Percentiles rank a stretch among this genome's conserved stretches.
These are phyloP conservation scores for Botrylloides violaceus DNA, from an alignment of 23 tunicate genomes.

Conservation along the genomic window DNA sequence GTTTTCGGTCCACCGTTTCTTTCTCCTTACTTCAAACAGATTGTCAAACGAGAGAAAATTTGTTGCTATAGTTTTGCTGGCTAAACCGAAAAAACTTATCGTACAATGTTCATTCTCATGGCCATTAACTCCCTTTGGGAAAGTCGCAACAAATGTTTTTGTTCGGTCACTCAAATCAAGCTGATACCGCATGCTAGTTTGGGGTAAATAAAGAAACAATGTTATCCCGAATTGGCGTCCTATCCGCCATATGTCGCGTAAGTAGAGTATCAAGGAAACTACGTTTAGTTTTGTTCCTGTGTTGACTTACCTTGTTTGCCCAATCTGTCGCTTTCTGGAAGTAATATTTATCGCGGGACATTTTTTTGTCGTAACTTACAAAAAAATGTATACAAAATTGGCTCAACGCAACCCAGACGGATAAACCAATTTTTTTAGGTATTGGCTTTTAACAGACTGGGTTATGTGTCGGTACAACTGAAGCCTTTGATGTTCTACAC, in stretches of 20 bases:
- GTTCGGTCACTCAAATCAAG: not conserved
- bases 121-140: not conserved
- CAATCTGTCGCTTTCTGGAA: conserved; percentile 1
- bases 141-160: not conserved
- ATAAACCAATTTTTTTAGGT: no score
- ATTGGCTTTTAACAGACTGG: no score
- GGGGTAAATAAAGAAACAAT: conserved; percentile 1
- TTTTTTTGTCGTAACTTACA: not conserved
- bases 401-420: no score
- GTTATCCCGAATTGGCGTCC: not conserved
- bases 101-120: not conserved
- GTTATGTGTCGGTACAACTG: no score
- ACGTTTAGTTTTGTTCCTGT: not conserved
- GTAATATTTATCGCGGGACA: not conserved
- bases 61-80: no score
- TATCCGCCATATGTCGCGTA: not conserved
- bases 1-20: no score
- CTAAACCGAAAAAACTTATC: no score
- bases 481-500: no score
- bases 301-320: not conserved
- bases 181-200: not conserved
- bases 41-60: no score
- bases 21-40: no score
- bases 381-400: no score
- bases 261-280: conserved; percentile 1